phyloP scores from a whole-genome alignment of 2,888 invertebrate species.

The Shargacucullia verbasci region DNA sequence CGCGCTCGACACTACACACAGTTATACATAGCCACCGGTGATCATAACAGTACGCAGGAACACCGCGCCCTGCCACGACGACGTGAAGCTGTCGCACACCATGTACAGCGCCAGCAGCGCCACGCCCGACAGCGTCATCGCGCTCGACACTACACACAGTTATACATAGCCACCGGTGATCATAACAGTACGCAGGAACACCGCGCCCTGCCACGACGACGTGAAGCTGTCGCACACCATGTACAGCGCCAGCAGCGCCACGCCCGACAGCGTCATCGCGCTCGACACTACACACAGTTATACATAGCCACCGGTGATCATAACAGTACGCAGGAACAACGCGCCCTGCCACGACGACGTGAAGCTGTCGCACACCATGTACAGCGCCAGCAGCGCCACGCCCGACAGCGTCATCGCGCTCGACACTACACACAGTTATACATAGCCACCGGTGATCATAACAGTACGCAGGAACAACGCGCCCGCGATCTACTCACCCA shows the following conservation, averaged over 20 bases:
- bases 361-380: slow-evolving; percentile 98
- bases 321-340: slow-evolving; percentile 92
- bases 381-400: slow-evolving; percentile 94
- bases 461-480: too few species aligned
- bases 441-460: too few species aligned
- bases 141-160: too few species aligned
- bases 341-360: slow-evolving; percentile 99
- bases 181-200: slow-evolving; percentile 94
- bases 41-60: too few species aligned
- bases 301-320: too few species aligned
- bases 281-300: slow-evolving; percentile 42
- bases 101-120: slow-evolving; percentile 8
- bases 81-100: too few species aligned
- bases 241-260: slow-evolving; percentile 96
- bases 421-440: slow-evolving; percentile 26
- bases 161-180: too few species aligned
- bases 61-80: too few species aligned
- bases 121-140: too few species aligned
- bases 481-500: slow-evolving; percentile 75
- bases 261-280: slow-evolving; percentile 81
- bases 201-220: slow-evolving; percentile 98
- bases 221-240: slow-evolving; percentile 99
- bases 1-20: slow-evolving; percentile 56
- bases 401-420: slow-evolving; percentile 93
- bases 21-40: too few species aligned